Percentiles rank a stretch among this genome's conserved stretches.
These are phyloP conservation scores for Semaprochilodus insignis DNA, from an alignment of 2,797 vertebrate species.

Conservation along the genomic window DNA sequence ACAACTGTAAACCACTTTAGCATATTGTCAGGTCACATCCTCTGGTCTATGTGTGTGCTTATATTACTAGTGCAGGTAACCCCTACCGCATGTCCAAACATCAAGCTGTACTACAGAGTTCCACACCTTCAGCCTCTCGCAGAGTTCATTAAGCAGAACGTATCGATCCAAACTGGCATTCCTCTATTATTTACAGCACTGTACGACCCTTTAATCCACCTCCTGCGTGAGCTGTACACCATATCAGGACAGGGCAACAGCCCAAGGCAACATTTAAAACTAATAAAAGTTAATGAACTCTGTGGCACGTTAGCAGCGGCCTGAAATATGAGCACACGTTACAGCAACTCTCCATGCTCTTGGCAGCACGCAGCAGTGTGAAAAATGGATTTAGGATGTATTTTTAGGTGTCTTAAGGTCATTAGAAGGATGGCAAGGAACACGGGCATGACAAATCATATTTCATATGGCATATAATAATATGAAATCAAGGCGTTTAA, in stretches of 20 bases:
- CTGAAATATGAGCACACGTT: conserved; percentile 30
- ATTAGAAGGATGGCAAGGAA: conserved; percentile 12
- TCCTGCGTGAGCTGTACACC: conserved; percentile 16
- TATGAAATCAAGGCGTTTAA: not conserved
- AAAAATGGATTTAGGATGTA: not conserved
- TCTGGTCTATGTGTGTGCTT: not conserved
- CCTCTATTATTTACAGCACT: conserved; percentile 15
- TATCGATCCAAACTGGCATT: conserved; percentile 5
- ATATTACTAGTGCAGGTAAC: not conserved
- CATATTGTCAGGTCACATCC: not conserved
- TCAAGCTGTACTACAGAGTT: not conserved
- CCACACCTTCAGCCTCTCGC: not conserved
- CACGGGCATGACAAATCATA: not conserved
- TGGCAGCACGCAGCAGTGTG: conserved; percentile 1
- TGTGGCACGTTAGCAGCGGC: conserved; percentile 11
- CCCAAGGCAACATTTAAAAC: conserved; percentile 18
- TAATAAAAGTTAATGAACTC: conserved; percentile 41
- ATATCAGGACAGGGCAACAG: conserved; percentile 18
- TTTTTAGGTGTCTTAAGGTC: conserved; percentile 19
- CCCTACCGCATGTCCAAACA: not conserved
- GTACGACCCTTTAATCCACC: conserved; percentile 31
- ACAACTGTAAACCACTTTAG: not conserved
- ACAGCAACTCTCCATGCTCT: conserved; percentile 23
- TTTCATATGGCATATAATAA: not conserved
- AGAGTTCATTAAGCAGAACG: not conserved